A percentile compares a stretch with the other conserved stretches of the same genome.
These are phyloP conservation scores for Gallinago stenura DNA, from an alignment of 2,797 vertebrate genomes.

Conservation along the genomic window DNA sequence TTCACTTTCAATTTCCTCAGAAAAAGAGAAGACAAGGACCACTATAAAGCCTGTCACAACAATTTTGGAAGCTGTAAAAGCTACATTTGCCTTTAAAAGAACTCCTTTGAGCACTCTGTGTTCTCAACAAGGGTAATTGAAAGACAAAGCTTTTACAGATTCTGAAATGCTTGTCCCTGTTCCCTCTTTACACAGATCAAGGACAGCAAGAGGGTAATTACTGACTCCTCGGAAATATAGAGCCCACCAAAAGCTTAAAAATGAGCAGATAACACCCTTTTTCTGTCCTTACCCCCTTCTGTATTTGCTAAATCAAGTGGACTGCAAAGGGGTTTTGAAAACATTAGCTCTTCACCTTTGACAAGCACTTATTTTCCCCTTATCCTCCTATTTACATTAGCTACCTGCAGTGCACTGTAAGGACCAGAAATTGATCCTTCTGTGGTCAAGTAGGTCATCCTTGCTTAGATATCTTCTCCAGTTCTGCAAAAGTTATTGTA, in stretches of 20 bases:
- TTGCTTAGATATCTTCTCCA: not conserved
- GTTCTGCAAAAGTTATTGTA: not conserved
- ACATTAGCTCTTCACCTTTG: not conserved
- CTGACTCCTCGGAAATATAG: not conserved
- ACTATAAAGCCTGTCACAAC: constrained; percentile 39
- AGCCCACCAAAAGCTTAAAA: not conserved
- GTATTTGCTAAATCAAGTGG: not conserved
- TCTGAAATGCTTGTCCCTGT: constrained; percentile 3
- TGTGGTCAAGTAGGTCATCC: not conserved
- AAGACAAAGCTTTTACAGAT: constrained; percentile 11
- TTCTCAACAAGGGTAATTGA: not conserved
- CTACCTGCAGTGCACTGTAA: not conserved
- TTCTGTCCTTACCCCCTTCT: not conserved
- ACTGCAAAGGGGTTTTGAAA: not conserved
- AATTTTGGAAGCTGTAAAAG: constrained; percentile 18
- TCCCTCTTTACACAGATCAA: constrained; percentile 25
- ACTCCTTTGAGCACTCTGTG: not conserved
- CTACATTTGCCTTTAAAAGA: not conserved
- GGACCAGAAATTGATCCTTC: not conserved
- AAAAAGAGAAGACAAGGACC: not conserved
- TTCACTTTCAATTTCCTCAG: constrained; percentile 8
- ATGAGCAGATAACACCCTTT: not conserved
- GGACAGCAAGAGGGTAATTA: constrained; percentile 15
- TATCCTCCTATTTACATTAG: not conserved
- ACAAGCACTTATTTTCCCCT: not conserved